Percentiles rank a stretch among this genome's conserved stretches.
Evolutionary conservation across 2,888 invertebrate genomes (phyloP).

Genomic region (Archips crataeganus): DNA sequence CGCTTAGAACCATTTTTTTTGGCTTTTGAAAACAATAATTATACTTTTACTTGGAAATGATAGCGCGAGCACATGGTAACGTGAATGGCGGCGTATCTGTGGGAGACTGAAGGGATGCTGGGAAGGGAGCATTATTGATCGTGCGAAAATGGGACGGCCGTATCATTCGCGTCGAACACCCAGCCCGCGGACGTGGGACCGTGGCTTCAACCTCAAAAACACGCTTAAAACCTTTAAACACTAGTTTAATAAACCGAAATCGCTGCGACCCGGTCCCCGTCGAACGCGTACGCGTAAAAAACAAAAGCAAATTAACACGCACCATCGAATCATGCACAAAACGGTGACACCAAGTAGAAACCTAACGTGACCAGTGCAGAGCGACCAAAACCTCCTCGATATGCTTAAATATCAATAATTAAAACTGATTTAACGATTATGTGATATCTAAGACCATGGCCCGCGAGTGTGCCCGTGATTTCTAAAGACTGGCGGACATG

Average conservation of each 20-base stretch:
- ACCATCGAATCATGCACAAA: conserved; percentile 46
- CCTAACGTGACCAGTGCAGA: conserved; percentile 55
- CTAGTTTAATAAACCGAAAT: conserved; percentile 62
- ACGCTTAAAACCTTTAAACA: conserved; percentile 70
- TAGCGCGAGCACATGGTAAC: conserved; percentile 34
- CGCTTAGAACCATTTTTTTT: conserved; percentile 32
- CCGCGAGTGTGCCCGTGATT: conserved; percentile 47
- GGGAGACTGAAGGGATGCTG: conserved; percentile 82
- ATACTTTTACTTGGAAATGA: conserved; percentile 1
- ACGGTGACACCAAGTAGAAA: conserved; percentile 49
- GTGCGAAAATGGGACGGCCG: conserved; percentile 83
- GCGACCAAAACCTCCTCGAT: conserved; percentile 46
- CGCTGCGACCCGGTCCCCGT: conserved; percentile 50
- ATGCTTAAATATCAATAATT: conserved; percentile 51
- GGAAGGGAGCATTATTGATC: conserved; percentile 86
- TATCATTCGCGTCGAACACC: conserved; percentile 82
- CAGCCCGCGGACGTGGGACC: conserved; percentile 79
- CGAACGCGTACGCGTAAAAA: conserved; percentile 46
- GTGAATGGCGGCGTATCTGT: conserved; percentile 56
- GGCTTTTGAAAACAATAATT: not conserved
- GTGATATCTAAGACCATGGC: conserved; percentile 47
- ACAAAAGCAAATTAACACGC: conserved; percentile 39
- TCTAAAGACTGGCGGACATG: conserved; percentile 60
- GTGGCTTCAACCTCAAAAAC: conserved; percentile 75
- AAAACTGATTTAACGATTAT: conserved; percentile 37